Base-by-base conservation (phyloP, 2,113 vertebrate genomes). In the Neopipo cinnamomea region DNA sequence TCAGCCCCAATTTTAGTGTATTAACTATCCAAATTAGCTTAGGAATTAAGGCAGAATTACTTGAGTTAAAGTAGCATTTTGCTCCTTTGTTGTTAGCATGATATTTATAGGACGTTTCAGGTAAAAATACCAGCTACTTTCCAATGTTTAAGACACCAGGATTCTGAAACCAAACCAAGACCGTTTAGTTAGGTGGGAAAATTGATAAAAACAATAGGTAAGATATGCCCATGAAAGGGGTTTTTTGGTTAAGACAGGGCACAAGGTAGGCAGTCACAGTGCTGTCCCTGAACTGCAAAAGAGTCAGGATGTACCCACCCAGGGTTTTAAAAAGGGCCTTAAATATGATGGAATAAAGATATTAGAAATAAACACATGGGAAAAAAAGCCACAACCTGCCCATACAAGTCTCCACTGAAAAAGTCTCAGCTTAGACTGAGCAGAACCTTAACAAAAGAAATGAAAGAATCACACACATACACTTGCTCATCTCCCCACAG, bases 201-300 rank as follows among this genome's bases (percentile, higher is more conserved):
- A 41, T 1, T 4, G 25, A n/a, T 44, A 39, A 89, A 70, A 78
- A 20, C 5, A 61, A 25, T 2, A 31, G 30, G 30, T 6, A 7
- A 68, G 27, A 47, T 24, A 14, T 0, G 5, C 5, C 22, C 4
- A 13, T 12, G 4, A 62, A 71, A 49, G 22, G 14, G 1, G 0
- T 1, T 2, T 59, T 71, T 91, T 74, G 18, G 35, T 56, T 67
- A 73, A 46, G 46, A 35, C 5, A 20, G 14, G 31, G 47, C 14
- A 63, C 33, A 59, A 71, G 21, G 7, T 15, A 33, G 20, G 47
- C 7, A 74, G 55, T 27, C 28, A 22, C 75, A 80, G 39, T 4
- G 23, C 20, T 73, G 46, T 30, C 19, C 46, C n/a, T 41, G 15
- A 66, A 41, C 14, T 61, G 35, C 25, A 35, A 14, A 2, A 46